These are phyloP conservation scores for Hyperoplus immaculatus DNA, from an alignment of 2,797 vertebrate species.

Conservation along the genomic window DNA sequence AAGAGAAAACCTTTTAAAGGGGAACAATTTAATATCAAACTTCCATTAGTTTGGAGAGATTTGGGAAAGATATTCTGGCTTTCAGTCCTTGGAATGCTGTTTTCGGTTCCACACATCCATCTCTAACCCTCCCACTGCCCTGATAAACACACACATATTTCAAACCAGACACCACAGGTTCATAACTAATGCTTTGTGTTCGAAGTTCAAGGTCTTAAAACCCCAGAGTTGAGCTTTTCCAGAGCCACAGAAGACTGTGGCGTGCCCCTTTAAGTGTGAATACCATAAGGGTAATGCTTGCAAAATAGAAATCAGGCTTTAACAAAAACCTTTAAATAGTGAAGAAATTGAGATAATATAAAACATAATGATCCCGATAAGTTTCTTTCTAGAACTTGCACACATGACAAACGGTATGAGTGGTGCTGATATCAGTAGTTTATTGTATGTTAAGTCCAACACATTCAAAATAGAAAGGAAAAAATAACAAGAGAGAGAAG, in stretches of 20 bases:
- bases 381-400: constrained; percentile 43
- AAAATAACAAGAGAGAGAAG: constrained; percentile 61
- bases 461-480: constrained; percentile 94
- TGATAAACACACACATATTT: neutral
- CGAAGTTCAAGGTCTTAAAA: neutral
- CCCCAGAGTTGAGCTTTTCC: neutral
- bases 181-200: neutral
- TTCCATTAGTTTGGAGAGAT: too few relatives aligned
- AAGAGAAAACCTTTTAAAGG: neutral
- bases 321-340: neutral
- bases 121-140: too few relatives aligned
- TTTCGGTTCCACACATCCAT: neutral
- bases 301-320: constrained; percentile 6
- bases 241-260: neutral
- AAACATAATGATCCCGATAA: neutral
- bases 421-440: constrained; percentile 98
- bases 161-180: neutral
- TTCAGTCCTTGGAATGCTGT: neutral
- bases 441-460: constrained; percentile 97
- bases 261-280: neutral
- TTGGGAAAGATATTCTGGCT: neutral
- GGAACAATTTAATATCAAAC: neutral
- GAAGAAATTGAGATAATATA: neutral
- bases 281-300: neutral
- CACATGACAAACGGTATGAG: constrained; percentile 85